phyloP scores from a whole-genome alignment of 92 coral and sea anemone genomes.

The Epizoanthus scotinus region DNA sequence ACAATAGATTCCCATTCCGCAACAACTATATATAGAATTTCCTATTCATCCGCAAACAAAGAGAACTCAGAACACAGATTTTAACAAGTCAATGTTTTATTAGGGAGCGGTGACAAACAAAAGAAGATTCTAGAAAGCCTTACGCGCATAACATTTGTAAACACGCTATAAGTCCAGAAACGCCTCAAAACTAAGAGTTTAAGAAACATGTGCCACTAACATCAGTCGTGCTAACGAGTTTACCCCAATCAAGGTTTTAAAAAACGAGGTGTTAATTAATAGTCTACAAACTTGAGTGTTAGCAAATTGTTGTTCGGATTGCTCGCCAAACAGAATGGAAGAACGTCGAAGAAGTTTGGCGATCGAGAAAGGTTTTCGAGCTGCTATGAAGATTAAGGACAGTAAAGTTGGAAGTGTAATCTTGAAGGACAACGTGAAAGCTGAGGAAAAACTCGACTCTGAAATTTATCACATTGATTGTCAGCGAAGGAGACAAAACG shows the following conservation, averaged over 20 bases:
- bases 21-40: background rate
- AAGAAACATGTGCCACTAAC: background rate
- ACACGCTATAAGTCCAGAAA: background rate
- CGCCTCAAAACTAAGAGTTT: background rate
- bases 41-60: constrained; percentile 14
- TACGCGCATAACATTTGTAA: background rate
- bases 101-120: background rate
- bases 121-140: background rate
- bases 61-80: background rate
- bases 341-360: constrained; percentile 4
- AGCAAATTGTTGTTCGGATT: constrained; percentile 5
- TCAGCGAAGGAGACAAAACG: constrained; percentile 30
- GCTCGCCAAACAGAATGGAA: constrained; percentile 6
- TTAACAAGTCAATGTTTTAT: background rate
- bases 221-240: background rate
- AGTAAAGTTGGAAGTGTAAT: constrained; percentile 29
- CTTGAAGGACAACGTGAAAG: constrained; percentile 38
- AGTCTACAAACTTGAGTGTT: background rate
- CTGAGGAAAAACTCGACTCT: constrained; percentile 1
- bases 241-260: background rate
- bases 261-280: constrained; percentile 11
- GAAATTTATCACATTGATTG: constrained; percentile 21
- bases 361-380: constrained; percentile 25
- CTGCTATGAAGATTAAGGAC: constrained; percentile 36
- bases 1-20: background rate